Conservation (phyloP, 2,113 vertebrate species). For the Anolis sagrei region DNA sequence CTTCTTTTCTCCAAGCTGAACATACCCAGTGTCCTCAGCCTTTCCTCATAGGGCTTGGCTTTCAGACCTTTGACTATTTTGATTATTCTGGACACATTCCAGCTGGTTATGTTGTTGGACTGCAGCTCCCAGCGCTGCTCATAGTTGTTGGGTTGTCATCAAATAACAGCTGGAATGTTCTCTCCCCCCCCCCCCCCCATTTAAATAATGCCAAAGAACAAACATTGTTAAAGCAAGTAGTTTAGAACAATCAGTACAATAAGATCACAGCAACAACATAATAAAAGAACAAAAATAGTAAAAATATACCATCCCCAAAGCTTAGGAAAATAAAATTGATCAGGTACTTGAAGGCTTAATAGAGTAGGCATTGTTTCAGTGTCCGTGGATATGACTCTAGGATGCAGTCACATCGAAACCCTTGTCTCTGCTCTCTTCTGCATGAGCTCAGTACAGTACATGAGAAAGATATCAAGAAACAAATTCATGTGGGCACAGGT, state of each 20-base stretch:
- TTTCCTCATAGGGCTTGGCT: no score
- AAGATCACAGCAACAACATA: background rate
- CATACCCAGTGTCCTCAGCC: no score
- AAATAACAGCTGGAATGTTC: no score
- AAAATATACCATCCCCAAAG: background rate
- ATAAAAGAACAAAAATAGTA: background rate
- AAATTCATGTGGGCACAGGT: background rate
- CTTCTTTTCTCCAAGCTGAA: no score
- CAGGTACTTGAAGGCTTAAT: no score
- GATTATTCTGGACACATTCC: no score
- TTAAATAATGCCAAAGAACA: background rate
- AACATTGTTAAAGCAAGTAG: background rate
- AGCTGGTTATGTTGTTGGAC: no score
- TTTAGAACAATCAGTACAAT: background rate
- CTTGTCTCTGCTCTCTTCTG: background rate
- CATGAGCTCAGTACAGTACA: background rate
- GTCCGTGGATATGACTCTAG: background rate
- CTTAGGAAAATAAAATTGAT: background rate
- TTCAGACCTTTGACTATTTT: no score
- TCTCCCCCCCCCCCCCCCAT: no score
- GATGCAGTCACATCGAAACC: background rate
- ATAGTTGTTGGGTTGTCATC: no score
- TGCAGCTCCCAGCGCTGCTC: no score
- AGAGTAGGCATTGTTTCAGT: background rate
- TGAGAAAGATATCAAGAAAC: background rate